Percentiles rank a stretch among this genome's conserved stretches.
Conservation (phyloP, 1,140 invertebrate species). For the Eurosta solidaginis region DNA sequence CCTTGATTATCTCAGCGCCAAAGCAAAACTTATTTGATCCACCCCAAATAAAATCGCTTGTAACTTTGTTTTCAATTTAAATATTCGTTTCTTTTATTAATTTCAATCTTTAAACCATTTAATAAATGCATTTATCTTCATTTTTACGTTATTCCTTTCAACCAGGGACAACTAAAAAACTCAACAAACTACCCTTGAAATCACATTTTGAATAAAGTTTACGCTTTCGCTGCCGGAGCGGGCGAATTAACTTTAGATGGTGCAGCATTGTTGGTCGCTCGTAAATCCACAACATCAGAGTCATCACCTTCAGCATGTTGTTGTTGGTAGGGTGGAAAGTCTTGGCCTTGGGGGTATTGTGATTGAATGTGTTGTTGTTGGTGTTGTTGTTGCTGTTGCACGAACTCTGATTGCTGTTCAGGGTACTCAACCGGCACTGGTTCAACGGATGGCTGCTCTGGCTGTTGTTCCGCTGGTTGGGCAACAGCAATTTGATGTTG, state of each 20-base stretch:
- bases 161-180: neutral
- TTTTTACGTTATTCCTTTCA: neutral
- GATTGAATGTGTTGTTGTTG: conserved; percentile 37
- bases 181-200: neutral
- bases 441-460: conserved; percentile 26
- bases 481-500: conserved; percentile 37
- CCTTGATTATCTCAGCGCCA: neutral
- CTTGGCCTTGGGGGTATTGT: conserved; percentile 49
- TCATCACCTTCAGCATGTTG: conserved; percentile 38
- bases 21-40: neutral
- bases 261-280: conserved; percentile 37
- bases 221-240: conserved; percentile 41
- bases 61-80: conserved; percentile 1
- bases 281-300: conserved; percentile 54
- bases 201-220: conserved; percentile 26
- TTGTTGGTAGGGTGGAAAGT: conserved; percentile 49
- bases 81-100: conserved; percentile 24
- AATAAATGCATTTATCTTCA: conserved; percentile 5
- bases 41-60: neutral
- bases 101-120: neutral
- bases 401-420: conserved; percentile 24
- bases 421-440: conserved; percentile 27
- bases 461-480: conserved; percentile 45
- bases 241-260: conserved; percentile 41
- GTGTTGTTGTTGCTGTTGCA: conserved; percentile 36